Evolutionary conservation across 2,797 vertebrate species (phyloP).

Genomic region (Bucorvus abyssinicus): DNA sequence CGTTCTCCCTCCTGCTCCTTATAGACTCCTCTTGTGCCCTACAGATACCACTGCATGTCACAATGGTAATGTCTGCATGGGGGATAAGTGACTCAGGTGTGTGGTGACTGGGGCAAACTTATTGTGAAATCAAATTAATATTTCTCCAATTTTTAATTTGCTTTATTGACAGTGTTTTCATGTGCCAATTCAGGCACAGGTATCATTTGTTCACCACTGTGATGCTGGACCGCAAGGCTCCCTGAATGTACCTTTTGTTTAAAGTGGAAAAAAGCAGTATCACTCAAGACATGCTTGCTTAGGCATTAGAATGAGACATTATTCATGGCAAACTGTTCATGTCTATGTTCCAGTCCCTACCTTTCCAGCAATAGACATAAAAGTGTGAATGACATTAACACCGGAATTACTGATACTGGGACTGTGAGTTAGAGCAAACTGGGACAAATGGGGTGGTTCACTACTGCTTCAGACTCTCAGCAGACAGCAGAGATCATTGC

Average conservation of each 20-base stretch:
- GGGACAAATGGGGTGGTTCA: not conserved
- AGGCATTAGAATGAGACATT: not conserved
- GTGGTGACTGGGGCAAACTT: not conserved
- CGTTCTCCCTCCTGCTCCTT: not conserved
- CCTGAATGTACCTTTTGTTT: not conserved
- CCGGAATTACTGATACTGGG: not conserved
- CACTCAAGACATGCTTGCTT: not conserved
- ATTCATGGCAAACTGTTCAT: not conserved
- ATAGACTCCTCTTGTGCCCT: not conserved
- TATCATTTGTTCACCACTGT: rapidly evolving
- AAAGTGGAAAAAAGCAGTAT: not conserved
- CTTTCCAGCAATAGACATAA: not conserved
- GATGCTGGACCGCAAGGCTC: not conserved
- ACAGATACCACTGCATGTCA: not conserved
- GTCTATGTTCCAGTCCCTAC: not conserved
- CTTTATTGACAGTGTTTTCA: not conserved
- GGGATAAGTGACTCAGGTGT: not conserved
- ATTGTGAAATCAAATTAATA: not conserved
- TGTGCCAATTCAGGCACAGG: not conserved
- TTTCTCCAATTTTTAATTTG: not conserved
- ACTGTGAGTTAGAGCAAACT: not conserved
- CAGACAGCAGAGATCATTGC: not conserved
- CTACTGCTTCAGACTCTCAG: not conserved
- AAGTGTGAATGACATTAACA: not conserved
- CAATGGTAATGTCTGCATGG: not conserved